A percentile compares a stretch with the other conserved stretches of the same genome.
phyloP scores from a whole-genome alignment of 2,888 invertebrate genomes.

The Hartigia nigra region DNA sequence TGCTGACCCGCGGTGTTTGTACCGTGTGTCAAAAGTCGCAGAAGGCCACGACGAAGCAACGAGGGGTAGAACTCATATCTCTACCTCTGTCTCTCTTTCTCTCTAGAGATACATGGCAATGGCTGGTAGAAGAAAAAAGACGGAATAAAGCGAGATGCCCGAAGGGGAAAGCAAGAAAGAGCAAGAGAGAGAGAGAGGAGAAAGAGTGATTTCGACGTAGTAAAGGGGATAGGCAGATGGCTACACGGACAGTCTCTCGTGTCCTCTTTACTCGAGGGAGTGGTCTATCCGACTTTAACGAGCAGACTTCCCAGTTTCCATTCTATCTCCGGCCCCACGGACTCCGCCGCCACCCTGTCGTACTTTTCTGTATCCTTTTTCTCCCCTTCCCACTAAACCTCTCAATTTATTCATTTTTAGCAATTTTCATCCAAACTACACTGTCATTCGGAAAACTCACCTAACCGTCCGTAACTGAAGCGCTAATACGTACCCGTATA shows the following conservation, averaged over 20 bases:
- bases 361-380: too few species aligned
- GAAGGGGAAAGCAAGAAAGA: not conserved
- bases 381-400: too few species aligned
- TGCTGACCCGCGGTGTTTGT: not conserved
- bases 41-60: slow-evolving; percentile 2
- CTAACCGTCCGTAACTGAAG: too few species aligned
- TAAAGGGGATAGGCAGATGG: slow-evolving; percentile 7
- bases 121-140: not conserved
- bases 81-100: not conserved
- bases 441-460: too few species aligned
- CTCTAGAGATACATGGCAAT: not conserved
- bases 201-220: not conserved
- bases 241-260: not conserved
- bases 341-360: too few species aligned
- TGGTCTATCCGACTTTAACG: too few species aligned
- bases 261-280: too few species aligned
- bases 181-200: not conserved
- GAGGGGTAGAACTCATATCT: not conserved
- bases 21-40: slow-evolving; percentile 6
- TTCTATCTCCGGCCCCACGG: too few species aligned
- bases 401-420: too few species aligned
- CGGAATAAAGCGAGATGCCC: not conserved
- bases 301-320: too few species aligned
- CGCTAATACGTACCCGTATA: too few species aligned
- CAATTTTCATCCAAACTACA: too few species aligned